Evolutionary conservation across 1,140 invertebrate species (phyloP), one percentile per base, ranked within the genome.

Genomic region (Philotrypesis tridentata): DNA sequence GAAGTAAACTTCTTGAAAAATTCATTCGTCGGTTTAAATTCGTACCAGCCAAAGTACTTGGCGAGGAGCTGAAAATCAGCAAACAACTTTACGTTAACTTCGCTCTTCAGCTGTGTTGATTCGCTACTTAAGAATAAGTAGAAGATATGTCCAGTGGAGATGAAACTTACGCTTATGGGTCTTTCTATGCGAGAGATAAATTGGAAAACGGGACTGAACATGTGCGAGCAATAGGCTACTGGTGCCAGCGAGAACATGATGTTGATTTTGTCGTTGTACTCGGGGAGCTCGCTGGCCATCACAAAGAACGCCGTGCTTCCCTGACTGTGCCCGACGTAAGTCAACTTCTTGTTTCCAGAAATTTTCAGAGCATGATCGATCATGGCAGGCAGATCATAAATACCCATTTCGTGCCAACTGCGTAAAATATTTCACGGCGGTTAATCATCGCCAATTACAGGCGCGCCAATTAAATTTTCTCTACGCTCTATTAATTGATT

Each of bases 301-400:
- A 92, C 90, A 70, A 92, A 90, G n/a, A 93, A 87, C 14, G 92
- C 85, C 0, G 93, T 92, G 1, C 94, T 95, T 9, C 95, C 95
- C 92, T 96, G 95, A 0, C 95, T 95, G 86, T 94, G 93, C 2
- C 93, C 93, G 4, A 93, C 84, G 83, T 95, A 95, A 79, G 91
- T 92, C 3, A 96, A 61, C 73, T 93, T 87, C 14, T 87, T 78
- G n/a, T 89, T 85, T 1, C 89, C 87, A 1, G 94, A 94, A 14
- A 86, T 70, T 1, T 92, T 85, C 21, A 94, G 83, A 12, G 93
- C 90, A 75, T 85, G 74, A 9, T 71, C 48, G n/a, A 86, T 86
- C 83, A 86, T 85, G 12, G 81, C 76, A 40, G 84, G 83, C 14
- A 87, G 65, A 75, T 87, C 86, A 2, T 80, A 71, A 33, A 77